Conservation (phyloP, 2,797 vertebrate species). For the Antennarius maculatus region DNA sequence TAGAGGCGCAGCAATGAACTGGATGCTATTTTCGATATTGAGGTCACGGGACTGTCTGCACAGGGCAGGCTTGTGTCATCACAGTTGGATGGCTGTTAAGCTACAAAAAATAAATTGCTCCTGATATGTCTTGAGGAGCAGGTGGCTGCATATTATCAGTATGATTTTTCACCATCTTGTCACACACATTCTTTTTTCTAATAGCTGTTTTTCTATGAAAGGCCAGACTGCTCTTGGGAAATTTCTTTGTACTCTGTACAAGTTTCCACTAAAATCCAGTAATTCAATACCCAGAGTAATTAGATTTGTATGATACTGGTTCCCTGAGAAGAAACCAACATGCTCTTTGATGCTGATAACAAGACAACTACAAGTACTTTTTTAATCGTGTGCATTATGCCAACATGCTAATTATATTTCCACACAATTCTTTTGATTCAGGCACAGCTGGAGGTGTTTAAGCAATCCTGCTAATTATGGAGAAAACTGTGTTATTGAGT, state of each 20-base stretch:
- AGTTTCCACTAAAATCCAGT: constrained; percentile 65
- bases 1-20: constrained; percentile 55
- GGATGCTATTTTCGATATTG: constrained; percentile 69
- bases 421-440: constrained; percentile 76
- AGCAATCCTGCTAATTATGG: constrained; percentile 72
- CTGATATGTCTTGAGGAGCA: constrained; percentile 33
- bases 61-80: constrained; percentile 50
- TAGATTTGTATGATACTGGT: constrained; percentile 72
- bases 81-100: constrained; percentile 17
- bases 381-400: constrained; percentile 74
- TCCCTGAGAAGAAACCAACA: constrained; percentile 65
- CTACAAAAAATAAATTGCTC: constrained; percentile 35
- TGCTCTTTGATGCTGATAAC: constrained; percentile 78
- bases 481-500: constrained; percentile 56
- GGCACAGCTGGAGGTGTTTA: constrained; percentile 74
- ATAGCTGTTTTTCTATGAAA: constrained; percentile 32
- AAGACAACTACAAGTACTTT: constrained; percentile 70
- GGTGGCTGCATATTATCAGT: constrained; percentile 32
- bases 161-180: constrained; percentile 34
- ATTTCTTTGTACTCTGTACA: constrained; percentile 67
- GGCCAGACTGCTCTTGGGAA: constrained; percentile 26
- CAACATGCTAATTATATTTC: constrained; percentile 80
- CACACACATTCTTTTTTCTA: constrained; percentile 30
- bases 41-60: constrained; percentile 55
- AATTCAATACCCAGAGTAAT: constrained; percentile 75